phyloP scores from a whole-genome alignment of 1,140 invertebrate species.

The Amyelois transitella region DNA sequence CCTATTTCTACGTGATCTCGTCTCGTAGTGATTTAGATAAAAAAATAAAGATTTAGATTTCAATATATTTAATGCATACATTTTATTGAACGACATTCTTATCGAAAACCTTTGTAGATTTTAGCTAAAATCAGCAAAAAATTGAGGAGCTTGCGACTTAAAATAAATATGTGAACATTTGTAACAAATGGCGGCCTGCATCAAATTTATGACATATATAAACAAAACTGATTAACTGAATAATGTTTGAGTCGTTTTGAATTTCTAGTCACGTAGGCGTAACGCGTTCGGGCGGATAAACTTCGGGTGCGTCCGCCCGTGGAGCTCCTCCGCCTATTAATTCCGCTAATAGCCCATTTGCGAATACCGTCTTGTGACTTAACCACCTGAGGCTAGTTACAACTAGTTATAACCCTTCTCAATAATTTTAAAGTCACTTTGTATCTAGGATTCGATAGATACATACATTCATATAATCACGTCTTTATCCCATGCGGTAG shows the following conservation, averaged over 20 bases:
- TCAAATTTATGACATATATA: background rate
- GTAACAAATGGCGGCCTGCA: background rate
- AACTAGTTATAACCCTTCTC: background rate
- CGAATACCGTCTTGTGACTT: constrained; percentile 16
- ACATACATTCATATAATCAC: too few species aligned
- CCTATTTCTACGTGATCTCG: too few species aligned
- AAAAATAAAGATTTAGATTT: too few species aligned
- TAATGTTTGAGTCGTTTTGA: constrained; percentile 15
- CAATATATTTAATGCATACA: too few species aligned
- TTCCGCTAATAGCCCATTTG: constrained; percentile 24
- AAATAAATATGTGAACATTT: constrained; percentile 1
- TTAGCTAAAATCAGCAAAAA: background rate
- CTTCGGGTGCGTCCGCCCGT: constrained; percentile 16
- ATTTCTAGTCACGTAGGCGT: constrained; percentile 36
- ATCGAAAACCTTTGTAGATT: too few species aligned
- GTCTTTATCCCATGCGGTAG: too few species aligned
- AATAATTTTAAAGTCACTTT: too few species aligned
- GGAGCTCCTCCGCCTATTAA: constrained; percentile 21
- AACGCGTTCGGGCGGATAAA: constrained; percentile 35
- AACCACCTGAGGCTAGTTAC: constrained; percentile 9
- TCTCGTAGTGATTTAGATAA: too few species aligned
- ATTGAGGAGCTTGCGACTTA: background rate
- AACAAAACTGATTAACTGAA: constrained; percentile 7
- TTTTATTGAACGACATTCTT: too few species aligned
- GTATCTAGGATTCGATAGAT: too few species aligned